Percentiles rank a stretch among this genome's conserved stretches.
phyloP scores from a whole-genome alignment of 2,797 vertebrate species.

The Peromyscus aztecus region DNA sequence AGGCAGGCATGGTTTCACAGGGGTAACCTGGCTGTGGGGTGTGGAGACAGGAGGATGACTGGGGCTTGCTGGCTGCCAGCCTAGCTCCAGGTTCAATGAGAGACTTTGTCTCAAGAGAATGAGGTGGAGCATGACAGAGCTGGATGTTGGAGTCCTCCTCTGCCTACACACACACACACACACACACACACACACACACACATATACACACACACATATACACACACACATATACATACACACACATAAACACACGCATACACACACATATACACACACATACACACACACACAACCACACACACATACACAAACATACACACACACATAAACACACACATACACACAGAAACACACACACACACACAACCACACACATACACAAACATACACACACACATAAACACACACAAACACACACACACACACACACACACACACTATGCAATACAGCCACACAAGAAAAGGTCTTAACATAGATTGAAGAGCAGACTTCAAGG shows the following conservation, averaged over 20 bases:
- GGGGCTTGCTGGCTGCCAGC: not conserved
- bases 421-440: too few species aligned
- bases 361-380: too few species aligned
- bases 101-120: not conserved
- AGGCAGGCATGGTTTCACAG: not conserved
- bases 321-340: too few species aligned
- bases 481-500: not conserved
- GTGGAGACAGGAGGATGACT: not conserved
- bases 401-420: too few species aligned
- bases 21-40: not conserved
- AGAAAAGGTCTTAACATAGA: not conserved
- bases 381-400: too few species aligned
- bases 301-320: too few species aligned
- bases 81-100: not conserved
- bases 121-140: not conserved
- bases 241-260: too few species aligned
- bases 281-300: too few species aligned
- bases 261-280: too few species aligned
- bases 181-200: not conserved
- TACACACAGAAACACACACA: too few species aligned
- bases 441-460: not conserved
- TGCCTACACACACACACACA: not conserved
- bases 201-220: fast-evolving
- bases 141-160: not conserved
- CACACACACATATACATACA: too few species aligned